These are phyloP conservation scores for Diadegma fenestrale DNA, from an alignment of 2,888 invertebrate species.

Conservation along the genomic window DNA sequence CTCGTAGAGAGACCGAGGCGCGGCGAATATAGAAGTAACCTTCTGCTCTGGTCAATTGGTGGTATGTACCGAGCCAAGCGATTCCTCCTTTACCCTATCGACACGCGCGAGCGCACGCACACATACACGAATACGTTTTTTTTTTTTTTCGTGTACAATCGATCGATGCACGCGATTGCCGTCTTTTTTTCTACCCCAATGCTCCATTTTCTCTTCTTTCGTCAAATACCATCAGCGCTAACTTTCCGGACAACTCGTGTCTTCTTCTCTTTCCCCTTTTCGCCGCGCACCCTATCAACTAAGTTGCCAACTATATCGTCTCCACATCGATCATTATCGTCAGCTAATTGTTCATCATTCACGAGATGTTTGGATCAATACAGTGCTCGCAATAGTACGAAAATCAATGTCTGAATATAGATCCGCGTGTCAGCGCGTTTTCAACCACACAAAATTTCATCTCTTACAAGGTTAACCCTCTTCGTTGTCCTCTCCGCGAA, in stretches of 20 bases:
- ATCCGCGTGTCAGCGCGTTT: background rate
- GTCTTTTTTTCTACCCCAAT: slow-evolving; percentile 50
- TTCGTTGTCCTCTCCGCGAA: slow-evolving; percentile 7
- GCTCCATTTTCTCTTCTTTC: slow-evolving; percentile 9
- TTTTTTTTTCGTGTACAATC: slow-evolving; percentile 64
- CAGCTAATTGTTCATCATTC: background rate
- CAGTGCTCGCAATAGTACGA: background rate
- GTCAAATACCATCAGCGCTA: background rate
- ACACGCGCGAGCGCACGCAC: background rate
- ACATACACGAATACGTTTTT: slow-evolving; percentile 19
- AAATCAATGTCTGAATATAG: background rate
- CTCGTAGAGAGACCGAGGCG: slow-evolving; percentile 2
- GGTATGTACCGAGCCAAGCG: slow-evolving; percentile 59
- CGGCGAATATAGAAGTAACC: slow-evolving; percentile 36
- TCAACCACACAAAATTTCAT: background rate
- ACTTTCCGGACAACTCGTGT: background rate
- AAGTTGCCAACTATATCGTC: background rate
- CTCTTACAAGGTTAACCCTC: background rate
- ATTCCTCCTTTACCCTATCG: slow-evolving; percentile 49
- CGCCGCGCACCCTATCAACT: background rate
- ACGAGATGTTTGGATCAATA: background rate
- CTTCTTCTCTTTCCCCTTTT: background rate
- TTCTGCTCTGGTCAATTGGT: slow-evolving; percentile 26
- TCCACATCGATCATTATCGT: background rate
- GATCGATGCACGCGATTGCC: slow-evolving; percentile 73